Conservation (phyloP, 2,797 vertebrate genomes). For the Microcaecilia unicolor region DNA sequence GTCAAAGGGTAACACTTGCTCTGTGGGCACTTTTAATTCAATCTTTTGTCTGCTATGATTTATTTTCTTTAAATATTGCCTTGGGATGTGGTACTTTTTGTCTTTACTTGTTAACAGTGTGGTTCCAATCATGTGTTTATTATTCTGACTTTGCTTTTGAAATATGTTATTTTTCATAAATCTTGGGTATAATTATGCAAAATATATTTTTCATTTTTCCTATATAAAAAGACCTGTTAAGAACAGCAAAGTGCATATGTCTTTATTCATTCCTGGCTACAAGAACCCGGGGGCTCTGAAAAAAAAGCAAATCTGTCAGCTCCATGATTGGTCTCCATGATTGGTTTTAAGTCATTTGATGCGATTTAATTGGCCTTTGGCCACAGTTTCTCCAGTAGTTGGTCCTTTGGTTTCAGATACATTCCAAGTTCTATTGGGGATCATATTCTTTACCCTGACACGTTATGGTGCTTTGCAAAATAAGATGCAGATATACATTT, state of each 20-base stretch:
- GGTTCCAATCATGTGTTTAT: constrained; percentile 19
- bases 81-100: constrained; percentile 8
- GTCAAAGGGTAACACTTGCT: constrained; percentile 13
- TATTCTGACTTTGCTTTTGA: constrained; percentile 26
- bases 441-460: too few relatives aligned
- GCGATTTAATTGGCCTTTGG: too few relatives aligned
- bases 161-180: constrained; percentile 16
- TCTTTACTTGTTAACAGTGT: constrained; percentile 8
- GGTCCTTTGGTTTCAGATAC: too few relatives aligned
- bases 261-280: too few relatives aligned
- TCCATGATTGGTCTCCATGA: too few relatives aligned
- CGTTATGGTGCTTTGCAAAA: too few relatives aligned
- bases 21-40: background rate
- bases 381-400: too few relatives aligned
- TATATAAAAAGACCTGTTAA: constrained; percentile 1
- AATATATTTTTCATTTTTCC: constrained; percentile 16
- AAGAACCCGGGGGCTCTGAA: too few relatives aligned
- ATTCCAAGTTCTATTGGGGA: too few relatives aligned
- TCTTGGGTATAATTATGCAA: constrained; percentile 20
- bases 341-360: too few relatives aligned
- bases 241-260: background rate
- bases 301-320: too few relatives aligned
- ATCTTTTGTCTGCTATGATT: constrained; percentile 17
- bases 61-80: constrained; percentile 20
- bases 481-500: too few relatives aligned